A percentile compares a stretch with the other conserved stretches of the same genome.
These are phyloP conservation scores for Nephila pilipes DNA, from an alignment of 1,140 invertebrate species.

Conservation along the genomic window DNA sequence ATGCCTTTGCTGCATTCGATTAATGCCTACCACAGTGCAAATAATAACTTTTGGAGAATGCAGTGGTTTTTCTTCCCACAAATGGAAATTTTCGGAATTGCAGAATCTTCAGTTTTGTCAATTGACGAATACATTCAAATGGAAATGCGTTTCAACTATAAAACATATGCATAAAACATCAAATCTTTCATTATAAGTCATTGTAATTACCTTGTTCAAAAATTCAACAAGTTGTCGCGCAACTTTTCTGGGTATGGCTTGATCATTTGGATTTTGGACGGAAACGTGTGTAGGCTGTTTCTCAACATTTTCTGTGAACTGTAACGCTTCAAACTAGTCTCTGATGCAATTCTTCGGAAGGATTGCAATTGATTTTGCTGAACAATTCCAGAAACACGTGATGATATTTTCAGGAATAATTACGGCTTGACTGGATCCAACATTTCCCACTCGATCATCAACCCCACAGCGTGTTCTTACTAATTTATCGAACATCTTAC, in stretches of 20 bases:
- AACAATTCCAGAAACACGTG: not conserved
- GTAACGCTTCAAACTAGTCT: not conserved
- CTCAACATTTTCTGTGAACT: not conserved
- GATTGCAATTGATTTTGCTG: not conserved
- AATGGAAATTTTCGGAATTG: conserved; percentile 24
- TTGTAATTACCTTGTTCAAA: not conserved
- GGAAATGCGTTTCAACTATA: conserved; percentile 69
- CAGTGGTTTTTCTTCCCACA: not conserved
- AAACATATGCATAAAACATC: conserved; percentile 56
- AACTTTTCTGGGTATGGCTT: too few species aligned
- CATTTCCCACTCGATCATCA: not conserved
- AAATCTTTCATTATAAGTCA: conserved; percentile 29
- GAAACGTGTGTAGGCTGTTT: conserved; percentile 57
- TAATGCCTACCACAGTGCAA: conserved; percentile 53
- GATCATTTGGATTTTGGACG: conserved; percentile 52
- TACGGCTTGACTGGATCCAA: not conserved
- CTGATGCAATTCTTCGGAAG: not conserved
- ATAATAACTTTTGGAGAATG: too few species aligned
- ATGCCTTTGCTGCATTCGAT: conserved; percentile 43
- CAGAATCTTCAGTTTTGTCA: too few species aligned
- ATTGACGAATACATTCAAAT: not conserved
- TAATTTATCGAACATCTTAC: not conserved
- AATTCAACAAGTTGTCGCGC: not conserved
- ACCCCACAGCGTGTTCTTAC: too few species aligned
- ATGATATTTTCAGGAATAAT: not conserved